Conservation (phyloP, 2,888 invertebrate species). For the Maniola hyperantus region DNA sequence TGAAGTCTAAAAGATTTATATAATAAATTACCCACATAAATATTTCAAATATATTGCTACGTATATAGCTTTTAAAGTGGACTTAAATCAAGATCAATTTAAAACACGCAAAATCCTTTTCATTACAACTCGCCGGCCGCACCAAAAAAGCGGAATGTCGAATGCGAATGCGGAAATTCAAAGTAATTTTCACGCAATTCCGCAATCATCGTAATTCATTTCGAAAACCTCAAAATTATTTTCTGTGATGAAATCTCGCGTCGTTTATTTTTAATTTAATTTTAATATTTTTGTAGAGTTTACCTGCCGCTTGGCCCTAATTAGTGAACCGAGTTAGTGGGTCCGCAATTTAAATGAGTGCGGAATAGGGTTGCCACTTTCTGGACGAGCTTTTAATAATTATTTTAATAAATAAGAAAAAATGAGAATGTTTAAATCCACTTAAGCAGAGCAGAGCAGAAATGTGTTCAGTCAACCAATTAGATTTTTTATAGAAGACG, state of each 20-base stretch:
- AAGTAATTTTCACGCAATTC: slow-evolving; percentile 30
- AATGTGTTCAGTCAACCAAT: too few species aligned
- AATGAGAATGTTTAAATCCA: background rate
- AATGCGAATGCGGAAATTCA: slow-evolving; percentile 25
- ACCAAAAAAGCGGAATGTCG: slow-evolving; percentile 24
- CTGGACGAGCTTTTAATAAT: background rate
- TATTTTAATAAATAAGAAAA: background rate
- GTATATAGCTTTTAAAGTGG: slow-evolving; percentile 7
- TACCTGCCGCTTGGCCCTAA: slow-evolving; percentile 29
- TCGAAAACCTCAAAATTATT: slow-evolving; percentile 19
- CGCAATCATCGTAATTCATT: slow-evolving; percentile 25
- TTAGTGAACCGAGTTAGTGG: slow-evolving; percentile 38
- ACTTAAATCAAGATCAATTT: slow-evolving; percentile 27
- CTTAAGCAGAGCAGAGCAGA: background rate
- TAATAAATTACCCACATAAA: background rate
- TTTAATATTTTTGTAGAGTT: slow-evolving; percentile 28
- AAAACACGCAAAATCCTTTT: slow-evolving; percentile 25
- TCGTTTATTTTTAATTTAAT: slow-evolving; percentile 30
- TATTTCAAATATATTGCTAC: background rate
- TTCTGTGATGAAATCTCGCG: slow-evolving; percentile 17
- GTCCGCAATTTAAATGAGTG: slow-evolving; percentile 44
- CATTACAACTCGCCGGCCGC: slow-evolving; percentile 16
- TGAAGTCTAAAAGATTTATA: background rate
- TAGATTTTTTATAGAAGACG: too few species aligned
- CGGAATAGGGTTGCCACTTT: slow-evolving; percentile 13